A percentile compares a stretch with the other conserved stretches of the same genome.
Conservation (phyloP, 2,797 vertebrate genomes). For the Cuculus canorus region DNA sequence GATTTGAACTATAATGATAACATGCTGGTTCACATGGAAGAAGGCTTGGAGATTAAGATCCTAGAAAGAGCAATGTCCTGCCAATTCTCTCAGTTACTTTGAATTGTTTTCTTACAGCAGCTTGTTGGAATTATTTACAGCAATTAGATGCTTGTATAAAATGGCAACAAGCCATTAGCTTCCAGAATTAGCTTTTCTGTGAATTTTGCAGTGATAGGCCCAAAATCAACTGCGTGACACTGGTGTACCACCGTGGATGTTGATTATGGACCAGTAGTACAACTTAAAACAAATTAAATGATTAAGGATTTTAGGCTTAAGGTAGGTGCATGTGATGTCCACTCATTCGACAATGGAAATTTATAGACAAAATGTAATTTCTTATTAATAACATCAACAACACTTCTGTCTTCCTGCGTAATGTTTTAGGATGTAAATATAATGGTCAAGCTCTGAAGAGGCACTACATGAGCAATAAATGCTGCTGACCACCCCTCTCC, state of each 20-base stretch:
- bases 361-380: background rate
- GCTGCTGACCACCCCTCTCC: background rate
- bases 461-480: background rate
- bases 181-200: background rate
- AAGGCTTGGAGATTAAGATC: background rate
- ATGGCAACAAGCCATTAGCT: background rate
- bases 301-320: background rate
- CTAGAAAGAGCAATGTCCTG: background rate
- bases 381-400: background rate
- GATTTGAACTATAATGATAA: background rate
- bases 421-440: background rate
- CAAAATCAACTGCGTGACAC: background rate
- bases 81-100: background rate
- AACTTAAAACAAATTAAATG: background rate
- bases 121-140: background rate
- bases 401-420: background rate
- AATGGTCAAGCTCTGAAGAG: background rate
- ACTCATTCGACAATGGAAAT: background rate
- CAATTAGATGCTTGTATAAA: background rate
- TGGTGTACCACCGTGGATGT: background rate
- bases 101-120: background rate
- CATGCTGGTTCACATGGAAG: background rate
- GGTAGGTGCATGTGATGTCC: background rate
- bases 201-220: background rate
- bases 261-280: background rate